Evolutionary conservation across 1,140 invertebrate species (phyloP), one percentile per base, ranked within the genome.

Genomic region (Araneus ventricosus): DNA sequence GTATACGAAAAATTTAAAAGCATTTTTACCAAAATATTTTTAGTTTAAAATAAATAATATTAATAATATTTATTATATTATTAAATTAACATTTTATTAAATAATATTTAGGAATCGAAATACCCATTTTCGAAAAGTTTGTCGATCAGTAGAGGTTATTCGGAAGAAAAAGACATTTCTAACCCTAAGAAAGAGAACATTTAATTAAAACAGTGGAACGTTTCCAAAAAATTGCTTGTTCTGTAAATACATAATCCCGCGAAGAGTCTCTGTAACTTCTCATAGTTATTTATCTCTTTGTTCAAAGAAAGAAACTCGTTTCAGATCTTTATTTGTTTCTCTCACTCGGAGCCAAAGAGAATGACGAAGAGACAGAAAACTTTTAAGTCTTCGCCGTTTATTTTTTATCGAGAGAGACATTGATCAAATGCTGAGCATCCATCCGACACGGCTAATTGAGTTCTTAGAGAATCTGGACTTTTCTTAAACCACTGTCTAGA

Each of bases 401-500:
- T 75, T 75, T 75, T 70, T 34, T 14, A 34, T 75, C 20, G 14
- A 67, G 41, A 75, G 1, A 75, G 70, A 75, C 70, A 22, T 22
- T 75, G 30, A 34, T 75, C 14, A 37, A 75, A 75, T 34, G 30
- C 70, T 24, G 70, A 34, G 37, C 70, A 37, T 75, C 70, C 10
- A 37, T 37, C 2, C 34, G 34, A 75, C 70, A 75, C 30, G 4
- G 27, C 14, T 75, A 75, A 75, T 34, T 75, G 70, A 75, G 37
- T 17, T 14, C 17, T 34, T 10, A 75, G 20, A 75, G 20, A 37
- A 37, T 75, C 17, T 75, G 7, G n/a, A 67, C 8, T 75, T 70
- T 8, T n/a, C 27, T 70, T 37, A 34, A 75, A 75, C 70, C 70
- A 27, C 70, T 4, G 70, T 75, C 70, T 75, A 75, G 70, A 75